Evolutionary conservation across 2,888 invertebrate species (phyloP), one percentile per base, ranked within the genome.

Genomic region (Agrotis puta): DNA sequence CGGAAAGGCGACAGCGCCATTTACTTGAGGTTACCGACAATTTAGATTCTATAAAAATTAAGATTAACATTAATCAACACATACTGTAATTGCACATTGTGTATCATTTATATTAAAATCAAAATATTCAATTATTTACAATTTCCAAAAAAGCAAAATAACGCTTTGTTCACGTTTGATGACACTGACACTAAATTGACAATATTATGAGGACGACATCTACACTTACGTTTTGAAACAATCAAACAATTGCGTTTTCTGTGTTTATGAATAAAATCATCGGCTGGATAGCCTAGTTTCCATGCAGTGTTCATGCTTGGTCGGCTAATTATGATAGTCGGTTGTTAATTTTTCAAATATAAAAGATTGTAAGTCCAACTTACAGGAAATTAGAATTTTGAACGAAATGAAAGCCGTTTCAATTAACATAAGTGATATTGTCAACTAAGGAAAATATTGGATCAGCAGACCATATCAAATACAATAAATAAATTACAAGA

Each of bases 1-100:
- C 93, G 88, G 76, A 94, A 86, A 33, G 94, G 90, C 77, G 91
- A 84, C 51, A 84, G 82, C 70, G 85, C 82, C 93, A 93, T 92
- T 74, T 70, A 65, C 11, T 58, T 69, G 61, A 84, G 81, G 80
- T 86, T 85, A 78, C 74, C 54, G 72, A 70, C 57, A 64, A 77
- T 58, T 48, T 57, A 72, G 13, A 11, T 50, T 54, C 24, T 56
- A 62, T 59, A 33, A 22, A 50, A 27, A 27, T 68, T 11, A 59
- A 54, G 61, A 66, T n/a, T 65, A 67, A 53, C 4, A 58, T 65
- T 57, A 72, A 66, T 61, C 53, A 66, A 47, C 27, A 57, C 58
- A 69, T 58, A 51, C 3, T 56, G 64, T 20, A 64, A 39, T 59
- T 43, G 33, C 33, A 20, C 56, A 69, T 64, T 66, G 20, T 58